phyloP scores from a whole-genome alignment of 1,140 invertebrate genomes.

The Piezodorus guildinii region DNA sequence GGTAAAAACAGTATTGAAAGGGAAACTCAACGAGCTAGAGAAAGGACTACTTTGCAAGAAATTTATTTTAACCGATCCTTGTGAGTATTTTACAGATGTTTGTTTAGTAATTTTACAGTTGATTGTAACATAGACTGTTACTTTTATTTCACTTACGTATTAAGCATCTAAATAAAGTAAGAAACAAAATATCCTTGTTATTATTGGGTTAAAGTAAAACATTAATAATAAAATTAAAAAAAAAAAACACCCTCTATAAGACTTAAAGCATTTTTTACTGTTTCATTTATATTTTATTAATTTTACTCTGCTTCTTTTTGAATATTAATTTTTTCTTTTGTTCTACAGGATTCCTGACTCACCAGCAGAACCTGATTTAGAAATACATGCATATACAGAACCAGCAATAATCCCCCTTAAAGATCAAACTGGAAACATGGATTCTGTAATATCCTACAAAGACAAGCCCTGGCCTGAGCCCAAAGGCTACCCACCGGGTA shows the following conservation, averaged over 20 bases:
- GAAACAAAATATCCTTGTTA: too few species aligned
- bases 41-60: conserved; percentile 69
- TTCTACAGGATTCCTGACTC: conserved; percentile 64
- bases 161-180: too few species aligned
- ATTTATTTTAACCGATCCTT: conserved; percentile 73
- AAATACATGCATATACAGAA: conserved; percentile 59
- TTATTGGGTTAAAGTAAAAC: too few species aligned
- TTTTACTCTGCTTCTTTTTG: neutral
- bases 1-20: conserved; percentile 77
- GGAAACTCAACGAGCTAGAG: conserved; percentile 70
- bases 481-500: conserved; percentile 35
- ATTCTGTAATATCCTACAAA: conserved; percentile 63
- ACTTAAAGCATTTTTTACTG: too few species aligned
- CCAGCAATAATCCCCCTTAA: conserved; percentile 76
- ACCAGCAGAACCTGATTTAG: conserved; percentile 71
- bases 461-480: conserved; percentile 69
- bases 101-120: too few species aligned
- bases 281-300: too few species aligned
- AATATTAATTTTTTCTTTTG: neutral
- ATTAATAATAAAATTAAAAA: too few species aligned
- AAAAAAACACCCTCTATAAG: too few species aligned
- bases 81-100: conserved; percentile 38
- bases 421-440: conserved; percentile 67
- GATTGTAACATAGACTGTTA: neutral
- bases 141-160: neutral